A percentile compares a stretch with the other conserved stretches of the same genome.
Evolutionary conservation across 1,140 invertebrate genomes (phyloP).

Genomic region (Trichogramma pretiosum): DNA sequence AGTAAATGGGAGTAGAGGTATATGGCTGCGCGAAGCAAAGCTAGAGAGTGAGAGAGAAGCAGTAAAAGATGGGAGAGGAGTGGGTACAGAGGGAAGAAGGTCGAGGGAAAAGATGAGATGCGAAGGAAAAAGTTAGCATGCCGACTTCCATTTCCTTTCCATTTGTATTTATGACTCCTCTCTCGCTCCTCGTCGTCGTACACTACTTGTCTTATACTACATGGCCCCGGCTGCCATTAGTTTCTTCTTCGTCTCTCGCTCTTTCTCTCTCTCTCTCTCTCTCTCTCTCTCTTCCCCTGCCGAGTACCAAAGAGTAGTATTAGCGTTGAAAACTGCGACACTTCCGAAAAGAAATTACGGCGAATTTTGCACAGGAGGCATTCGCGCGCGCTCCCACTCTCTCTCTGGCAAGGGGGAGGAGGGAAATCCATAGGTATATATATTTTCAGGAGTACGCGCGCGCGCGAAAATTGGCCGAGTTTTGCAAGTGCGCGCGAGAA

Average conservation of each 20-base stretch:
- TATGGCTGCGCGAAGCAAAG: neutral
- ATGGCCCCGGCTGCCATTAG: too few species aligned
- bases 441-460: neutral
- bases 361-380: neutral
- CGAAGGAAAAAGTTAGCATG: conserved; percentile 10
- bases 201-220: too few species aligned
- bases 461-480: conserved; percentile 4
- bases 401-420: too few species aligned
- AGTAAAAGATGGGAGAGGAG: neutral
- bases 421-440: too few species aligned
- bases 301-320: neutral
- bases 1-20: too few species aligned
- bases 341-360: conserved; percentile 12
- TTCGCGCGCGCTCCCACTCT: too few species aligned
- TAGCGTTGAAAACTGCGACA: conserved; percentile 1
- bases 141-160: conserved; percentile 28
- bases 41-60: neutral
- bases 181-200: conserved; percentile 7
- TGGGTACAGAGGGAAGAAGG: neutral
- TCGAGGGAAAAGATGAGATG: neutral
- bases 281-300: neutral
- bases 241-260: conserved; percentile 6
- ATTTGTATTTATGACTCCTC: conserved; percentile 32
- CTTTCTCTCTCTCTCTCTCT: neutral
- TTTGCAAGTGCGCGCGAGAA: too few species aligned